Base-by-base conservation (phyloP, 2,797 vertebrate genomes). In the Hyperoplus immaculatus region DNA sequence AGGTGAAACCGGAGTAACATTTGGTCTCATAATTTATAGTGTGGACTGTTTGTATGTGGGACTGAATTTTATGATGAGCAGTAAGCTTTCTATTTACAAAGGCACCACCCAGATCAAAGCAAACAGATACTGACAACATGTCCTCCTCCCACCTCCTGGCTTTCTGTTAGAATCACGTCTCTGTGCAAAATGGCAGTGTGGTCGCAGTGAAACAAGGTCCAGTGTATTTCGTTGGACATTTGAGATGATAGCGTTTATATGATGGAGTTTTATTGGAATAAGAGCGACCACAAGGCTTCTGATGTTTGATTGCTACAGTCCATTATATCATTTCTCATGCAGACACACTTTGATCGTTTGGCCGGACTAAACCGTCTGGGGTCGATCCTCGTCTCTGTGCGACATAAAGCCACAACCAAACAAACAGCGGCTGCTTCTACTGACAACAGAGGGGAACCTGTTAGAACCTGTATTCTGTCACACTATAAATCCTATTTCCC, bases 201-300 rank as follows among this genome's bases (percentile, higher is more conserved):
- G 55, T 65, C 65, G 8, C 74, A 42, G 12, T 36, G 39, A 72
- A 87, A 84, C 72, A 77, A 72, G 51, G 66, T 78, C 67, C 67
- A 71, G 78, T 86, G 81, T 83, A 45, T 86, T 82, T 60, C 46
- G 60, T 71, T 39, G 38, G 87, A 77, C 63, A 78, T 77, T 1
- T 21, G 83, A 85, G 83, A 70, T 6, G 64, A 0, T 46, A 8
- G 41, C 75, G 8, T 42, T 14, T 15, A 41, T 7, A 13, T 72
- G 47, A 47, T 61, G 57, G 67, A 45, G 58, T 67, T 53, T 64
- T 49, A 15, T 16, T 39, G 61, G 49, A 69, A 71, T 68, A 46
- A 43, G 10, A 62, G 58, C 2, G 15, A 72, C 78, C 87, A 36
- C 82, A 49, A 46, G 76, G 56, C 29, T 53, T 76, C 49, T 82